A percentile compares a stretch with the other conserved stretches of the same genome.
These are phyloP conservation scores for Nemoura dubitans DNA, from an alignment of 2,888 invertebrate species.

Conservation along the genomic window DNA sequence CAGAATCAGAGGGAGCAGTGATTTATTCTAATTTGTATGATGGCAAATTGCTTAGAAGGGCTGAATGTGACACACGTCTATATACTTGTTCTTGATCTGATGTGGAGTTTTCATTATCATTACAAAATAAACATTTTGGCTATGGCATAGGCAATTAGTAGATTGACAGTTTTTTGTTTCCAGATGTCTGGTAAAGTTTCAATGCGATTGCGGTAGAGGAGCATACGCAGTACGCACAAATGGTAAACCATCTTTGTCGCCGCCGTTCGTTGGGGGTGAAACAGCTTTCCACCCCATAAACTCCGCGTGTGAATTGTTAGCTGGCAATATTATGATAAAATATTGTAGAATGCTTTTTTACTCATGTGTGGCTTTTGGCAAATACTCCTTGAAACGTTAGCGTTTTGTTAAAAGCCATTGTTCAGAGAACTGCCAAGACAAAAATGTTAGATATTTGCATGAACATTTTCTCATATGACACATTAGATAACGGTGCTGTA, in stretches of 20 bases:
- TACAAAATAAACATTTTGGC: not conserved
- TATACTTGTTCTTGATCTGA: too few relatives aligned
- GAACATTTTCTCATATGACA: not conserved
- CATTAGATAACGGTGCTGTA: not conserved
- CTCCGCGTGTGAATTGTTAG: not conserved
- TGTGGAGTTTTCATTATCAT: not conserved
- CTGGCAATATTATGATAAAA: slow-evolving; percentile 25
- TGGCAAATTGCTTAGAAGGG: too few relatives aligned
- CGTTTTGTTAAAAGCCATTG: not conserved
- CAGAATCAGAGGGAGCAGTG: not conserved
- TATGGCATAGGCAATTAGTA: not conserved
- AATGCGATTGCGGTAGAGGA: not conserved
- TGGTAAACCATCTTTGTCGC: slow-evolving; percentile 22
- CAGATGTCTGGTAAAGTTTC: not conserved
- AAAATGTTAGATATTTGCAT: not conserved
- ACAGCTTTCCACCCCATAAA: slow-evolving; percentile 47
- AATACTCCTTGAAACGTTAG: not conserved
- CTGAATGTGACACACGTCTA: too few relatives aligned
- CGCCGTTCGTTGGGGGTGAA: slow-evolving; percentile 37
- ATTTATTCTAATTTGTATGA: not conserved
- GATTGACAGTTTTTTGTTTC: not conserved
- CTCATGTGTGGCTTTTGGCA: not conserved
- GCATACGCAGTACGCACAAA: not conserved
- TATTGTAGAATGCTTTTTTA: not conserved
- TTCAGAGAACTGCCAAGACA: not conserved